Evolutionary conservation across 2,113 vertebrate genomes (phyloP), one percentile per base, ranked within the genome.

Genomic region (Hippocampus abdominalis): DNA sequence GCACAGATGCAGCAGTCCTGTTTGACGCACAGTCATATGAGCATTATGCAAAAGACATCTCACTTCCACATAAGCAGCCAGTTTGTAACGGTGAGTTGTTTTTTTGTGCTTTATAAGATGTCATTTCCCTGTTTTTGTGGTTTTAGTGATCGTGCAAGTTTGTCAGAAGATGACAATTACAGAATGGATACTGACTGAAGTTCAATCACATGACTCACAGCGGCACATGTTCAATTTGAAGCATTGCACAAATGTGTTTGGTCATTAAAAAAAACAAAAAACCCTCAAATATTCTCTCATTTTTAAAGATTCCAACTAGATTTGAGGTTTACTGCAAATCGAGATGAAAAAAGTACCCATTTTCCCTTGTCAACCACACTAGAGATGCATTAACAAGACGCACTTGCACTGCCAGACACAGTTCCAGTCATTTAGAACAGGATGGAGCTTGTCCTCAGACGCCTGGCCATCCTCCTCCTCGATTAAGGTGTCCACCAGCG

Each of bases 321-420:
- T 62, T 66, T 18, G 39, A 4, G 51, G 5, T 54, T 6, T 66
- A 29, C 69, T 23, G 18, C 54, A 69, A 54, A 54, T 12, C 46
- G 9, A 3, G 1, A 53, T 54, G 27, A 40, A 60, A 7, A 59
- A 36, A 61, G 32, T 18, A 20, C 2, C 39, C 60, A 15, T 16
- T 60, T 60, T 16, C 25, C 56, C 25, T 23, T 4, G 21, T 16
- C 54, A 13, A 11, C 27, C 5, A 57, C n/a, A 57, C 18, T 2
- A 27, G 6, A 57, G 27, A 57, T 27, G 15, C 27, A 60, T 29
- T 9, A 60, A 18, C 27, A 32, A 57, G n/a, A 92, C 94, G 78
- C 86, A 99, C 97, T 94, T 98, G 96, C 96, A 98, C 86, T 98
- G 95, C 97, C 97, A 99, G 84, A 96, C 81, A 82, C 97, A 99